phyloP scores from a whole-genome alignment of 2,113 vertebrate genomes.

The Glaucomys volans region DNA sequence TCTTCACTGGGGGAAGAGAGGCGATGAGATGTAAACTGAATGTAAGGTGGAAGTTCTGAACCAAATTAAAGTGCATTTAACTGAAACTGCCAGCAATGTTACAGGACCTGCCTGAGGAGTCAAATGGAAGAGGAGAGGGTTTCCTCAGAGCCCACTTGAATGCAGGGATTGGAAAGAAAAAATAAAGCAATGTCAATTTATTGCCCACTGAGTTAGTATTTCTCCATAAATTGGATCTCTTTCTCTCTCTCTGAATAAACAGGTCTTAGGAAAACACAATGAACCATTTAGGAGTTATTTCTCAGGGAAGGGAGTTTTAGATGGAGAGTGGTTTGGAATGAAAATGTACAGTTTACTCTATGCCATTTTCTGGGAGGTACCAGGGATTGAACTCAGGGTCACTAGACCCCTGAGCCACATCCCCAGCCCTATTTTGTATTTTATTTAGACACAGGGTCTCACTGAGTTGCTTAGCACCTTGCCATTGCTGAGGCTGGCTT shows the following conservation, averaged over 20 bases:
- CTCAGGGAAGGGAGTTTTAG: not conserved
- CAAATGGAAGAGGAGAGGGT: not conserved
- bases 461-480: too few relatives aligned
- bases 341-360: conserved; percentile 7
- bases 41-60: not conserved
- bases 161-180: not conserved
- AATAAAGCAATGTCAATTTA: not conserved
- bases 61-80: not conserved
- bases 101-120: not conserved
- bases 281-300: not conserved
- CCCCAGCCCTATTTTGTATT: too few relatives aligned
- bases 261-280: not conserved
- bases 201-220: not conserved
- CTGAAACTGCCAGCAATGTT: not conserved
- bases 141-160: not conserved
- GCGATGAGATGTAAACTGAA: not conserved
- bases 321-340: not conserved
- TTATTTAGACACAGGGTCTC: too few relatives aligned
- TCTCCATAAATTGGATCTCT: not conserved
- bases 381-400: too few relatives aligned
- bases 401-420: too few relatives aligned
- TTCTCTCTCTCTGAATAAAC: not conserved
- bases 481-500: too few relatives aligned
- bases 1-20: not conserved
- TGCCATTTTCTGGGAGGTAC: not conserved